These are phyloP conservation scores for Furcifer pardalis DNA, from an alignment of 2,797 vertebrate species.

Conservation along the genomic window DNA sequence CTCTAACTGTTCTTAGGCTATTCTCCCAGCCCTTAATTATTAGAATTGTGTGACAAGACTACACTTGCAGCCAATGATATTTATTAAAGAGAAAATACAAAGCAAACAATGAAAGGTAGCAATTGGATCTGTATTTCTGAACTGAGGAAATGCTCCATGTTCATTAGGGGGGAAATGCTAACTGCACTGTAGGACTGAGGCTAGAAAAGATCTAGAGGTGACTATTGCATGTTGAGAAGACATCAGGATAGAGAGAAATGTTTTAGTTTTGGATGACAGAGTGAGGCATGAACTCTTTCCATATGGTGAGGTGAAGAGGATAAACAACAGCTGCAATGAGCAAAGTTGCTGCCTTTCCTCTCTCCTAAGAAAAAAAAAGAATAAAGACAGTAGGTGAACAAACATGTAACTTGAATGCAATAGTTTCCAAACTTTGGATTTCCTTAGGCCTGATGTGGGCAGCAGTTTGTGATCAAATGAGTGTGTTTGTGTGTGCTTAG, in stretches of 20 bases:
- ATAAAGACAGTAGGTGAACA: not conserved
- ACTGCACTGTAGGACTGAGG: not conserved
- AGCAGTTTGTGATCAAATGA: no score
- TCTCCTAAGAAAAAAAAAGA: no score
- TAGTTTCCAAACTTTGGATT: not conserved
- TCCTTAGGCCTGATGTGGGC: not conserved
- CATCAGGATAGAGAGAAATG: not conserved
- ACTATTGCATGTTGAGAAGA: not conserved
- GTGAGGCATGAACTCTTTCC: no score
- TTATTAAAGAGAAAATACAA: slow-evolving; percentile 14
- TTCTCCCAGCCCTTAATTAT: slow-evolving; percentile 5
- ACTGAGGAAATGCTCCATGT: not conserved
- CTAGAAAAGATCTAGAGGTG: not conserved
- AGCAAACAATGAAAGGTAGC: not conserved
- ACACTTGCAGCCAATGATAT: not conserved
- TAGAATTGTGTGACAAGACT: slow-evolving; percentile 3
- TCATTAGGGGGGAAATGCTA: not conserved
- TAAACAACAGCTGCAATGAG: no score
- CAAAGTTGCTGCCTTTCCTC: no score
- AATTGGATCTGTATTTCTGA: not conserved
- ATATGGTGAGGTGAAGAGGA: no score
- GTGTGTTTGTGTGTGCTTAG: no score
- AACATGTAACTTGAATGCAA: not conserved
- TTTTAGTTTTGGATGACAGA: not conserved
- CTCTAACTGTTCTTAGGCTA: not conserved